Base-by-base conservation (phyloP, 1,140 invertebrate genomes). In the Colletes latitarsis region DNA sequence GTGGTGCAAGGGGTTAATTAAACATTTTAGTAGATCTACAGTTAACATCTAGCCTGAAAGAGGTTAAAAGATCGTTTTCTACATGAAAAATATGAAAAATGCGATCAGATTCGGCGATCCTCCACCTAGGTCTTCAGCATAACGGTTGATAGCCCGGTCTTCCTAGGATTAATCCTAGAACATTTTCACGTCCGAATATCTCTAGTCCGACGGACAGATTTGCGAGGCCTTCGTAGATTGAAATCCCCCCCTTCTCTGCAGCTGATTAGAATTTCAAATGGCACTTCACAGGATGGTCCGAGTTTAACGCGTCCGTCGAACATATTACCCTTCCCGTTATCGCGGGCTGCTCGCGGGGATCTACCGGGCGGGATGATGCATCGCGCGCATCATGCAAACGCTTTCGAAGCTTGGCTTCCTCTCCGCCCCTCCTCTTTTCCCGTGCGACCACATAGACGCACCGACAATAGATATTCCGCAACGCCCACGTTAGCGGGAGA, bases 401-500 rank as follows among this genome's bases (percentile, higher is more conserved):
- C 71, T 74, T 60, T 80, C 53, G 43, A 52, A 17, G 57, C 76
- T 12, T 21, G 43, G 12, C 72, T 60, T 49, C 9, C 21, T 41
- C 55, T 19, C 30, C 58, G 19, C 58, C 49, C 10, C 53, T 39
- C 53, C 30, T 30, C 30, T 30, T 30, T 17, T 17, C 17, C 14
- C 15, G 15, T 8, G 70, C 21, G n/a, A 12, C 21, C 17, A 55
- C 41, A 49, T 80, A 71, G 74, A 73, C 49, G 64, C 39, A 57
- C 83, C 84, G 83, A 88, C 86, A 85, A 88, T 88, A 85, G 86
- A 88, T 88, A 87, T 83, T 86, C 75, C 83, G 74, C 76, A 69
- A 88, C 86, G 86, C 86, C 86, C 86, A 88, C 86, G 86, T 79
- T 73, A 77, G 80, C 82, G 80, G 83, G 77, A 88, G 81, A 88